Evolutionary conservation across 53 echinoderm and acorn worm species (phyloP).

Genomic region (Astropecten irregularis): DNA sequence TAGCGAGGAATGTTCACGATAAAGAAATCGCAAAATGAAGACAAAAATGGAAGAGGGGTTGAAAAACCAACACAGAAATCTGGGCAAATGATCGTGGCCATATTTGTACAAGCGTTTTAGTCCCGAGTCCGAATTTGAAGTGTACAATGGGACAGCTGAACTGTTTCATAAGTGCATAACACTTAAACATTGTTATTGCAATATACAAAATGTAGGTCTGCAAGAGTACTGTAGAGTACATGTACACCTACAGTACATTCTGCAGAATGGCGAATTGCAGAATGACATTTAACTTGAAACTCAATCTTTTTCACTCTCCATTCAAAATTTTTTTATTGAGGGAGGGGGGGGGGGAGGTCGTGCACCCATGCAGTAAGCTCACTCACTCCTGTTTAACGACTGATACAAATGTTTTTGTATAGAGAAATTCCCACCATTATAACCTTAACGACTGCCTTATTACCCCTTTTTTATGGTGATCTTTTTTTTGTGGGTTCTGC

Average conservation of each 20-base stretch:
- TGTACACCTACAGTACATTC: too few relatives aligned
- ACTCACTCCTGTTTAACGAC: too few relatives aligned
- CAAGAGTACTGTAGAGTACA: too few relatives aligned
- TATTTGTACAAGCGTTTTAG: slow-evolving; percentile 30
- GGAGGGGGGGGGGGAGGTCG: too few relatives aligned
- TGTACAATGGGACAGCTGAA: slow-evolving; percentile 39
- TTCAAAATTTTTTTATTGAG: too few relatives aligned
- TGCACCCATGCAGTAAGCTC: too few relatives aligned
- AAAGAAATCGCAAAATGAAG: too few relatives aligned
- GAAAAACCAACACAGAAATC: not conserved
- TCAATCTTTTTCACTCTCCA: not conserved
- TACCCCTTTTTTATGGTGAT: too few relatives aligned
- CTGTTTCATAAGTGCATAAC: slow-evolving; percentile 35
- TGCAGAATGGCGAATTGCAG: too few relatives aligned
- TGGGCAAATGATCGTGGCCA: slow-evolving; percentile 14
- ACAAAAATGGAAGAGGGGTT: too few relatives aligned
- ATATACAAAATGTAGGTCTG: not conserved
- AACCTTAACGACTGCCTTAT: not conserved
- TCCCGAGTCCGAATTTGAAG: slow-evolving; percentile 11
- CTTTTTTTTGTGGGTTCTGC: too few relatives aligned
- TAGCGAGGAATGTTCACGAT: too few relatives aligned
- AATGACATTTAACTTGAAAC: not conserved
- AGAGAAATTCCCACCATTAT: slow-evolving; percentile 40
- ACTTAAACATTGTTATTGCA: slow-evolving; percentile 20
- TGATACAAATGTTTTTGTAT: slow-evolving; percentile 17